These are phyloP conservation scores for Dynastes tityus DNA, from an alignment of 2,888 invertebrate species.

Conservation along the genomic window DNA sequence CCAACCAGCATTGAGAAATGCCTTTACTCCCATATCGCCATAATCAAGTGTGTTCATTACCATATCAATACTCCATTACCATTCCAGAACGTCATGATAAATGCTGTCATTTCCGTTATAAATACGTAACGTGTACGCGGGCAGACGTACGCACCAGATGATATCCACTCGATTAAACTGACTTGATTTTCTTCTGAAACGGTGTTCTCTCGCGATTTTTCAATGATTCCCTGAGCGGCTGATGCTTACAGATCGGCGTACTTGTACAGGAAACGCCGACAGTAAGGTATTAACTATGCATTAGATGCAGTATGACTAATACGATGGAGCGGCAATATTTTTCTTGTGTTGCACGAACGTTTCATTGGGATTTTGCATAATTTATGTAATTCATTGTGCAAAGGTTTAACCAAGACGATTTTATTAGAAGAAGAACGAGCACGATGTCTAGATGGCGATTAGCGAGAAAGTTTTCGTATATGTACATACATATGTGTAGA, in stretches of 20 bases:
- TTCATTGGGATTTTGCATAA: neutral
- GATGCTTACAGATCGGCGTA: neutral
- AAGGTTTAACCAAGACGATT: no score
- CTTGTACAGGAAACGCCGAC: slow-evolving; percentile 15
- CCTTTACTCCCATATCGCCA: slow-evolving; percentile 41
- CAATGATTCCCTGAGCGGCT: neutral
- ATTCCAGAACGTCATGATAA: slow-evolving; percentile 48
- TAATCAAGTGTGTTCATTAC: slow-evolving; percentile 48
- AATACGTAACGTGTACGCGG: slow-evolving; percentile 1
- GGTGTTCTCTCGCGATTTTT: slow-evolving; percentile 9
- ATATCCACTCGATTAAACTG: slow-evolving; percentile 9
- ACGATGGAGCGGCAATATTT: neutral
- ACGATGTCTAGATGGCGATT: no score
- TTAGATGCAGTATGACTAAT: slow-evolving; percentile 18
- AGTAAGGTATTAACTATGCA: slow-evolving; percentile 14
- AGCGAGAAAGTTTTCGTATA: no score
- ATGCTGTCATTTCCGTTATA: slow-evolving; percentile 48
- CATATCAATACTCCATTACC: slow-evolving; percentile 49
- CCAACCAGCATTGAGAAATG: slow-evolving; percentile 44
- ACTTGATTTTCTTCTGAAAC: neutral
- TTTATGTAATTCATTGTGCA: slow-evolving; percentile 10
- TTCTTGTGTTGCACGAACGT: slow-evolving; percentile 10
- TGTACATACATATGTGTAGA: no score
- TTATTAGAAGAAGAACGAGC: no score
- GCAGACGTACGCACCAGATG: neutral